Evolutionary conservation across 1,140 invertebrate genomes (phyloP).

Genomic region (Bactericera cockerelli): DNA sequence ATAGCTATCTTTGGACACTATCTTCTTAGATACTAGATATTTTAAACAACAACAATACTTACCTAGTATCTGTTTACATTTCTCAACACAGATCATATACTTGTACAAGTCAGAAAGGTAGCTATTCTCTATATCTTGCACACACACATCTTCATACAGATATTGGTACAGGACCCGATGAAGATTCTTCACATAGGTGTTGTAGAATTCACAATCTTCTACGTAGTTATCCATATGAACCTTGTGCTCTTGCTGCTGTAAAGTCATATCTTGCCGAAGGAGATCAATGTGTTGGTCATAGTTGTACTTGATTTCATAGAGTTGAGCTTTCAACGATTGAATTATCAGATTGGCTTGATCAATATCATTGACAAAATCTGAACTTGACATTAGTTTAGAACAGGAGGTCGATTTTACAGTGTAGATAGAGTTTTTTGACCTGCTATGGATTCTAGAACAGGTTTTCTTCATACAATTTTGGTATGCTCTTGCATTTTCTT

Average conservation of each 20-base stretch:
- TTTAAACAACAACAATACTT: too few relatives aligned
- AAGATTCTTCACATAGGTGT: not conserved
- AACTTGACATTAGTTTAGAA: too few relatives aligned
- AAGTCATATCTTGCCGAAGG: not conserved
- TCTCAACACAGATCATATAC: not conserved
- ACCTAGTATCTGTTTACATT: not conserved
- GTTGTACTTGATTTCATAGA: not conserved
- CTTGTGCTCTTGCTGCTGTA: not conserved
- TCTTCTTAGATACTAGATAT: too few relatives aligned
- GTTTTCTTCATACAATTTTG: too few relatives aligned
- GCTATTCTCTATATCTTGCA: not conserved
- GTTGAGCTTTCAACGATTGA: not conserved
- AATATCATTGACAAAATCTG: not conserved
- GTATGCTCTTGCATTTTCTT: too few relatives aligned
- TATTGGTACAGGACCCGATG: not conserved
- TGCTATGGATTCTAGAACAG: too few relatives aligned
- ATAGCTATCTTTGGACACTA: too few relatives aligned
- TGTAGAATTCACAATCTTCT: not conserved
- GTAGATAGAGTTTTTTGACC: too few relatives aligned
- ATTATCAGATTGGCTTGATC: conserved; percentile 4
- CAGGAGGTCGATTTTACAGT: too few relatives aligned
- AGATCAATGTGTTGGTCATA: not conserved
- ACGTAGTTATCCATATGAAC: not conserved
- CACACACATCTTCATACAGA: not conserved
- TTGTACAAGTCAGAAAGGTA: not conserved